Base-by-base conservation (phyloP, 2,113 vertebrate genomes). In the Corythornis vintsioides region DNA sequence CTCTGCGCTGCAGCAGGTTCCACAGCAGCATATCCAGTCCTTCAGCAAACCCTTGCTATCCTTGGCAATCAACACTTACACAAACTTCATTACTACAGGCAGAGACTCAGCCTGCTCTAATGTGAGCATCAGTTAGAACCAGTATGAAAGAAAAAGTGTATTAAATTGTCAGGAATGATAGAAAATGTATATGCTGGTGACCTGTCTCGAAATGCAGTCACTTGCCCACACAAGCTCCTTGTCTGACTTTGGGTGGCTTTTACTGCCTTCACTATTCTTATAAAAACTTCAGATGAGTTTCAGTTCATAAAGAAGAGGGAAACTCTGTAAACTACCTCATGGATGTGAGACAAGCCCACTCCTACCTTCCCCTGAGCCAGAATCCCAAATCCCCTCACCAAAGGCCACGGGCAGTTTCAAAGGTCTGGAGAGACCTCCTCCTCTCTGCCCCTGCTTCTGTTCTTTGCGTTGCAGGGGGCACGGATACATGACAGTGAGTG, bases 401-500 rank as follows among this genome's bases (percentile, higher is more conserved):
- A 47, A 73, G 72, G 38, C 43, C 70, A 55, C 0, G 0, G 73
- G 8, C 42, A 59, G 25, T 69, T 82, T 59, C 25, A 42, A 71
- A 52, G 73, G 21, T 35, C 52, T 71, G 56, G 60, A 71, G 61
- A 48, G 14, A 66, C 28, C 16, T 47, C 15, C 42, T 71, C 13
- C 45, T 60, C 29, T 40, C 50, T 84, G 53, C 20, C 55, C 64
- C 50, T 0, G 0, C 67, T 71, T 52, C 66, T 73, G 55, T 29
- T 42, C 33, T 63, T 73, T 20, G 22, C 31, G 3, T 18, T 52
- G 43, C 31, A 25, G 48, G 24, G 15, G 15, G 9, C 22, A 12
- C 0, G 5, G 19, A 5, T 7, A 2, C 15, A 5, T 7, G 13
- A 17, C 1, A 5, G 28, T 0, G 3, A 35, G 15, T 3, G 47